Conservation (phyloP, 2,888 invertebrate species). For the Meganola albula region DNA sequence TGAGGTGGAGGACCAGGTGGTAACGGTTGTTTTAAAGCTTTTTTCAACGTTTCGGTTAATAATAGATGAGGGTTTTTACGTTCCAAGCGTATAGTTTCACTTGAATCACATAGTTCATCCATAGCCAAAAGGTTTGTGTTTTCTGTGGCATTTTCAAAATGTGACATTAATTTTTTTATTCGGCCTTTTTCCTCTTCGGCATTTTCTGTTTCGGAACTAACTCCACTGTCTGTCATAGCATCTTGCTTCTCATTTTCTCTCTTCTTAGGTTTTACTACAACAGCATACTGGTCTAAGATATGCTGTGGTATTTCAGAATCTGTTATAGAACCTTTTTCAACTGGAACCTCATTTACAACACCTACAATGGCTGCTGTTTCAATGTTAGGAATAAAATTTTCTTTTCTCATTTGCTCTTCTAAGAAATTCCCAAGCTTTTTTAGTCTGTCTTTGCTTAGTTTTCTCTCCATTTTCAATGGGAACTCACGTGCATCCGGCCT, state of each 20-base stretch:
- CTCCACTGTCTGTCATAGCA: constrained; percentile 69
- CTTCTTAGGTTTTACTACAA: constrained; percentile 57
- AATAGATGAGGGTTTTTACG: constrained; percentile 63
- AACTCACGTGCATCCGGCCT: constrained; percentile 58
- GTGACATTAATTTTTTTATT: constrained; percentile 39
- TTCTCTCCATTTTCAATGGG: constrained; percentile 54
- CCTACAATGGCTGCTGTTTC: constrained; percentile 22
- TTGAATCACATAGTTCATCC: constrained; percentile 56
- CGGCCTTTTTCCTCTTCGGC: constrained; percentile 60
- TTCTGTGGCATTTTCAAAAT: constrained; percentile 29
- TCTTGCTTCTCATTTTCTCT: constrained; percentile 51
- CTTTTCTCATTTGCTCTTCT: constrained; percentile 67
- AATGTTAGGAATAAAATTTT: constrained; percentile 46
- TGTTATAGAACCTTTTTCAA: constrained; percentile 43
- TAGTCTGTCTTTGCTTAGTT: constrained; percentile 57
- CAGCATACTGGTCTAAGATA: constrained; percentile 68
- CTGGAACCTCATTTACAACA: constrained; percentile 26
- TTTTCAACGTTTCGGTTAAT: constrained; percentile 80
- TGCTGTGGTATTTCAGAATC: constrained; percentile 64
- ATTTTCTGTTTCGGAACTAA: constrained; percentile 71
- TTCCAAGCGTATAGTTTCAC: constrained; percentile 63
- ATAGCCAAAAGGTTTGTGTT: constrained; percentile 48
- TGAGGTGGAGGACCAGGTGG: constrained; percentile 85
- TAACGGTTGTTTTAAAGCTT: constrained; percentile 81
- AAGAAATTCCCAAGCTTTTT: constrained; percentile 59